Conservation (phyloP, 1,140 invertebrate species). For the Samia ricini region DNA sequence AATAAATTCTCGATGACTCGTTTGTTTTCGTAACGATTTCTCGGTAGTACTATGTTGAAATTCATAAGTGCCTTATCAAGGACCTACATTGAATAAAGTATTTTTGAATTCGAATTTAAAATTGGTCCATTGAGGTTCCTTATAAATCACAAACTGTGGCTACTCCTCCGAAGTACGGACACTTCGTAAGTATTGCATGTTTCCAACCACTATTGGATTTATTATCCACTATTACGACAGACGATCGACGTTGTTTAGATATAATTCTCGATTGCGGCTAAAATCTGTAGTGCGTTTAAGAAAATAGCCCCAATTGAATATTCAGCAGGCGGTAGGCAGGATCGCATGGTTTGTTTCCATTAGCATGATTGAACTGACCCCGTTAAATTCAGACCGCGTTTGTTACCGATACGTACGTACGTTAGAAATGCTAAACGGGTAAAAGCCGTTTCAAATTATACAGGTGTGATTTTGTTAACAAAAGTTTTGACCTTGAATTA, state of each 20-base stretch:
- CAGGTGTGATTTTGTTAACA: no score
- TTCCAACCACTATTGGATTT: not conserved
- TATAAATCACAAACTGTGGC: no score
- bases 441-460: not conserved
- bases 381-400: slow-evolving; percentile 47
- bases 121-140: no score
- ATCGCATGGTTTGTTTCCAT: slow-evolving; percentile 66
- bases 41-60: no score
- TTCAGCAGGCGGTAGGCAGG: slow-evolving; percentile 54
- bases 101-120: no score
- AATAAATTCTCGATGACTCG: no score
- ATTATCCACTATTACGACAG: not conserved
- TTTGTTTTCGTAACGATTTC: no score
- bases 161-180: no score
- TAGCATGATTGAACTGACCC: slow-evolving; percentile 67
- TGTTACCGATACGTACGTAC: slow-evolving; percentile 12
- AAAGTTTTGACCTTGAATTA: no score
- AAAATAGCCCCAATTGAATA: slow-evolving; percentile 63
- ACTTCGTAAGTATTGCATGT: not conserved
- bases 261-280: slow-evolving; percentile 49
- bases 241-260: slow-evolving; percentile 17
- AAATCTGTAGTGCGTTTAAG: slow-evolving; percentile 60
- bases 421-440: slow-evolving; percentile 24
- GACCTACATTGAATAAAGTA: no score
- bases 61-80: no score